Evolutionary conservation across 2,888 invertebrate genomes (phyloP), one percentile per base, ranked within the genome.

Genomic region (Pilophorus perplexus): DNA sequence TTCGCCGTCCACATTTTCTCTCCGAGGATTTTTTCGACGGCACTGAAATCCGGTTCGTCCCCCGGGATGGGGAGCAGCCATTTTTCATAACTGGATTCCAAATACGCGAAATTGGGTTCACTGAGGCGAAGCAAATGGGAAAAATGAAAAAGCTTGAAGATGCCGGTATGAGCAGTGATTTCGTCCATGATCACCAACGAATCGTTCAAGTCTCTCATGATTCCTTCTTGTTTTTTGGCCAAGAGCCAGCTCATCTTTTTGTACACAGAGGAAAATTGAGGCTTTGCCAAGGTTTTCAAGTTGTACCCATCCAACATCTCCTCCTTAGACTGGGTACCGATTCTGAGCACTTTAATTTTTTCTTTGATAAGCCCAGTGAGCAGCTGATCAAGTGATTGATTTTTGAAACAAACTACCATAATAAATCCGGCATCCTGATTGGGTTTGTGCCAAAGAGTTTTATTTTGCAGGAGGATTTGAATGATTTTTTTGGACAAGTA

Each of bases 321-420:
- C 3, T 33, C 37, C 48, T 65, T 54, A 57, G 52, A 68, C 57
- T 59, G 25, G 16, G 23, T 50, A 6, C 90, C 90, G 64, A 90
- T 79, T 66, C 90, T 80, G 1, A 89, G 79, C 66, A 90, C 80
- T 67, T 80, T 80, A 0, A 80, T 74, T 0, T 87, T 87, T 2
- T 82, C 77, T 23, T 76, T 73, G 0, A 85, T 73, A 8, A 89
- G 78, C 6, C 87, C 88, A 75, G 89, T 85, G 33, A 93, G 77
- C 75, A 93, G 92, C 75, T 92, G 90, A 78, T 93, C 93, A 44
- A 93, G 77, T 3, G 92, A 91, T 75, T 91, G 90, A 78, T 93
- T 93, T 5, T 91, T 92, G 75, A 85, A 90, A 73, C 90, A 89
- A 18, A 93, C 84, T 0, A 93, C 79, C 23, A 66, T 22, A 40